Evolutionary conservation across 2,797 vertebrate genomes (phyloP).

Genomic region (Nyctibius grandis): DNA sequence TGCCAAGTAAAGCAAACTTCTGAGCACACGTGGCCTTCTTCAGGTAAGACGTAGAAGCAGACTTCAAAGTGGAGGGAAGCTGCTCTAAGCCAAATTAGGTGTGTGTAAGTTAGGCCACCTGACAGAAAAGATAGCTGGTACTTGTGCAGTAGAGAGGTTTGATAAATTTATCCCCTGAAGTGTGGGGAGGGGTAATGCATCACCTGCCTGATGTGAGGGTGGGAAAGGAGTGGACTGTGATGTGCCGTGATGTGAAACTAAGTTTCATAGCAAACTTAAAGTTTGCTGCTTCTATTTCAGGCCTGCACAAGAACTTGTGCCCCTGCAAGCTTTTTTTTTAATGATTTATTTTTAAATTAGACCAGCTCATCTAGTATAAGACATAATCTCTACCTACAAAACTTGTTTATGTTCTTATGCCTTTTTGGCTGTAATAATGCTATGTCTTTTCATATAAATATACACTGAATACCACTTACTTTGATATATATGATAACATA

Average conservation of each 20-base stretch:
- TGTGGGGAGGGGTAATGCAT: background rate
- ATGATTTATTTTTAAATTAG: background rate
- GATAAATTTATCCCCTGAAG: background rate
- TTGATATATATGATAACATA: background rate
- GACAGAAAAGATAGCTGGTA: background rate
- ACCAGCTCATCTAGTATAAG: background rate
- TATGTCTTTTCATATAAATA: background rate
- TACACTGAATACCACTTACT: background rate
- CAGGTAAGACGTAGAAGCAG: background rate
- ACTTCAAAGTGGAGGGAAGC: background rate
- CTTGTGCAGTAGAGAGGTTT: background rate
- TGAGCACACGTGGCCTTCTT: background rate
- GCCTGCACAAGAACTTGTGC: background rate
- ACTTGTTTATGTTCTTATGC: background rate
- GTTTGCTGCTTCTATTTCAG: background rate
- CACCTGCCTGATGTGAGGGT: accelerated
- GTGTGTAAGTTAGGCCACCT: background rate
- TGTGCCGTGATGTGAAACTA: background rate
- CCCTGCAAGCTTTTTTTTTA: background rate
- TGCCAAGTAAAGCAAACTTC: background rate
- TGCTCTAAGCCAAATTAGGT: background rate
- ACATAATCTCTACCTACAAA: background rate
- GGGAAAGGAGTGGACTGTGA: background rate
- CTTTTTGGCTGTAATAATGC: background rate
- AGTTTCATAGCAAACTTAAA: background rate